These are phyloP conservation scores for Thyatira batis DNA, from an alignment of 2,888 invertebrate species.

Conservation along the genomic window DNA sequence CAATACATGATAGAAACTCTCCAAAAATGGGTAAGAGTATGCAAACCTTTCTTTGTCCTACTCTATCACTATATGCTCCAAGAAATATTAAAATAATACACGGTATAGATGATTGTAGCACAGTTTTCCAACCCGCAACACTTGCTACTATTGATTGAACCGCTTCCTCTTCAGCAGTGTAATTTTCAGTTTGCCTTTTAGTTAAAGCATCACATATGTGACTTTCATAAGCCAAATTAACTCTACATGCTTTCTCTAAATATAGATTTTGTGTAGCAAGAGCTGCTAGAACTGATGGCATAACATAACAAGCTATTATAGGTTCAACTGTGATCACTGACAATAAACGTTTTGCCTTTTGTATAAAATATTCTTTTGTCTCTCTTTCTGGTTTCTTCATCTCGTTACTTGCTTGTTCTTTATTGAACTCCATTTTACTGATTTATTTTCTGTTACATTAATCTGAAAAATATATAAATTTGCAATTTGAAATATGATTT, in stretches of 20 bases:
- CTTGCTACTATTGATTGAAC: slow-evolving; percentile 89
- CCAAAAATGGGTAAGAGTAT: slow-evolving; percentile 92
- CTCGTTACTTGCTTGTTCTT: slow-evolving; percentile 40
- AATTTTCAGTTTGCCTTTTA: slow-evolving; percentile 85
- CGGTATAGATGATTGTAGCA: slow-evolving; percentile 90
- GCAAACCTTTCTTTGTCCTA: slow-evolving; percentile 88
- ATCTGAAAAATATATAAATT: no score
- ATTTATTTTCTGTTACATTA: no score
- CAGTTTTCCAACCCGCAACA: slow-evolving; percentile 93
- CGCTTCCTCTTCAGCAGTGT: slow-evolving; percentile 82
- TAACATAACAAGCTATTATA: slow-evolving; percentile 88
- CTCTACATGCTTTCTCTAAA: slow-evolving; percentile 92
- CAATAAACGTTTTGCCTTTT: slow-evolving; percentile 82
- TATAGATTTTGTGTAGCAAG: slow-evolving; percentile 93
- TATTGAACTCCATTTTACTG: no score
- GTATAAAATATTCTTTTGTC: slow-evolving; percentile 59
- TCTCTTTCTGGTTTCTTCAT: slow-evolving; percentile 45
- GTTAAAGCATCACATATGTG: slow-evolving; percentile 90
- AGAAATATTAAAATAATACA: slow-evolving; percentile 91
- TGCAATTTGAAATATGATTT: no score
- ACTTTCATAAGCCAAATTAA: slow-evolving; percentile 88
- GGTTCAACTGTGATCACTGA: slow-evolving; percentile 89
- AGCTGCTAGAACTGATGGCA: slow-evolving; percentile 85
- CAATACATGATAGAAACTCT: slow-evolving; percentile 89
- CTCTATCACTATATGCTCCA: slow-evolving; percentile 89